Evolutionary conservation across 2,113 vertebrate genomes (phyloP).

Genomic region (Bos indicus): DNA sequence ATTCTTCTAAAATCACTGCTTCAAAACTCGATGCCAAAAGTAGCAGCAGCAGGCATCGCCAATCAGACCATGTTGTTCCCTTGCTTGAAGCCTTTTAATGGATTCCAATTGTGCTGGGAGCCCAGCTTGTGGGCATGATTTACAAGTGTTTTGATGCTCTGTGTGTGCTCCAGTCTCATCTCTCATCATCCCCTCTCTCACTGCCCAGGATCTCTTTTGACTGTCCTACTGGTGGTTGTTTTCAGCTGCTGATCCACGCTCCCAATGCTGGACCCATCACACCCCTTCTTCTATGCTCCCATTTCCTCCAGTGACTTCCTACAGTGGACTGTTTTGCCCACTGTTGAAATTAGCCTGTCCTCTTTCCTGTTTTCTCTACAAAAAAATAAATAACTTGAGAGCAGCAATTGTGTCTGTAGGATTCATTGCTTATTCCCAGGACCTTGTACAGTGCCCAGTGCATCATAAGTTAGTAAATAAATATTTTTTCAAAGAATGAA

Average conservation of each 20-base stretch:
- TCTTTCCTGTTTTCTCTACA: background rate
- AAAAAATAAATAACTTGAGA: background rate
- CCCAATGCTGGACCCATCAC: background rate
- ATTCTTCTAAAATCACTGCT: background rate
- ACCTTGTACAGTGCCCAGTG: background rate
- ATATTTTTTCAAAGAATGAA: background rate
- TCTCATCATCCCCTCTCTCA: background rate
- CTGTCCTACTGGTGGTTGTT: background rate
- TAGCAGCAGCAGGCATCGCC: background rate
- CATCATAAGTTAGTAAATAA: background rate
- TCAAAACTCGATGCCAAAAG: background rate
- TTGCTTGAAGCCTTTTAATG: background rate
- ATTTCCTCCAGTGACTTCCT: background rate
- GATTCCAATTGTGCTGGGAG: background rate
- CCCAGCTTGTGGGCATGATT: background rate
- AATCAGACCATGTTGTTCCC: background rate
- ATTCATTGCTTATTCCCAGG: background rate
- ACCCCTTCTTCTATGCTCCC: background rate
- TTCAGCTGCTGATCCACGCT: background rate
- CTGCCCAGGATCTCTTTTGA: rapidly evolving
- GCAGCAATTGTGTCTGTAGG: background rate
- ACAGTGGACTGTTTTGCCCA: background rate
- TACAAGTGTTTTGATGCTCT: background rate
- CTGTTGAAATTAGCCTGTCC: background rate
- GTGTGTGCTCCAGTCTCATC: background rate